A percentile compares a stretch with the other conserved stretches of the same genome.
These are phyloP conservation scores for Orthosia incerta DNA, from an alignment of 2,888 invertebrate species.

Conservation along the genomic window DNA sequence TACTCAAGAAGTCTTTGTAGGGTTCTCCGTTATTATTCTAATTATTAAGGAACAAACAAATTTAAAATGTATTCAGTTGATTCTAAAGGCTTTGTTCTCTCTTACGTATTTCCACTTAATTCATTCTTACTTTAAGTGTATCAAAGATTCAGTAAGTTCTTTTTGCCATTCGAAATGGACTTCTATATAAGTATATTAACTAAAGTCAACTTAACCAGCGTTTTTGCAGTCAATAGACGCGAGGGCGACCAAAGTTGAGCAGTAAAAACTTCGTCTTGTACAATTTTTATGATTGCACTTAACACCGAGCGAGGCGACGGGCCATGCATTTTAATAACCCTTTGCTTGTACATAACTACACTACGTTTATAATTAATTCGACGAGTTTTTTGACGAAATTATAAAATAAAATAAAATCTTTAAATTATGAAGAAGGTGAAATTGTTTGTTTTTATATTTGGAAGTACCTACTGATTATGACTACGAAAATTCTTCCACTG, in stretches of 20 bases:
- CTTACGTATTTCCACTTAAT: not conserved
- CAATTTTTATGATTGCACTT: constrained; percentile 57
- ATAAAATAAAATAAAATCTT: not conserved
- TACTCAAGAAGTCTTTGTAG: not conserved
- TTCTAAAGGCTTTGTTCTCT: constrained; percentile 1
- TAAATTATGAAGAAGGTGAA: not conserved
- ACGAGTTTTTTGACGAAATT: not conserved
- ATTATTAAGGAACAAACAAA: not conserved
- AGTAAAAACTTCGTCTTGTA: constrained; percentile 44
- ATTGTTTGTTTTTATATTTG: too few species aligned
- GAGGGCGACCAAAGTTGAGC: constrained; percentile 36
- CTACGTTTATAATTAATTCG: constrained; percentile 22
- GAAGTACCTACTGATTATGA: too few species aligned
- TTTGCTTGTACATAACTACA: constrained; percentile 16
- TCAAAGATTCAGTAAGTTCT: constrained; percentile 15
- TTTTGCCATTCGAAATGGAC: constrained; percentile 11
- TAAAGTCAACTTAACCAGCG: constrained; percentile 13
- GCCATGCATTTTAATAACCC: constrained; percentile 52
- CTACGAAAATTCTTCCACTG: too few species aligned
- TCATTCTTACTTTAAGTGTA: not conserved
- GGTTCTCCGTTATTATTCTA: not conserved
- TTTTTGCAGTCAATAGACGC: constrained; percentile 46
- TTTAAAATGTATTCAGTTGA: not conserved
- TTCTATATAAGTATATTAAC: constrained; percentile 22
- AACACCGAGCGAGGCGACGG: constrained; percentile 34